Conservation (phyloP, 2,888 invertebrate species). For the Cephus runcator region DNA sequence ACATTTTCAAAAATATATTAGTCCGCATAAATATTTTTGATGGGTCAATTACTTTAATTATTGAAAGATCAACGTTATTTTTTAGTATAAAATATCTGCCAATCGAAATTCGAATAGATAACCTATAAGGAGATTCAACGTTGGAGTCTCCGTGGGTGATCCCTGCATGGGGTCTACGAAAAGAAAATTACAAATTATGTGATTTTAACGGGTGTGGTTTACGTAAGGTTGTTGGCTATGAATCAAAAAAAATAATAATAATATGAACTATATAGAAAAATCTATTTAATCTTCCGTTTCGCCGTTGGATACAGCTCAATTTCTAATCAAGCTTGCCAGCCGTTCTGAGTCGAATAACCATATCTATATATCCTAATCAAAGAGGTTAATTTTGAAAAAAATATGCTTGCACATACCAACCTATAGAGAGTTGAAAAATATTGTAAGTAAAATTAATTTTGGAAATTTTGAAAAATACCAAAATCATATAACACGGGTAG, state of each 20-base stretch:
- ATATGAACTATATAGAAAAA: slow-evolving; percentile 6
- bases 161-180: slow-evolving; percentile 15
- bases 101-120: neutral
- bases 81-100: neutral
- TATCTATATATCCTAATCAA: neutral
- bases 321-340: neutral
- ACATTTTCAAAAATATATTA: no score
- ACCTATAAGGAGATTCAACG: neutral
- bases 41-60: no score
- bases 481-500: neutral
- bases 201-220: slow-evolving; percentile 28
- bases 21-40: no score
- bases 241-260: slow-evolving; percentile 5
- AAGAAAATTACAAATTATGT: slow-evolving; percentile 23
- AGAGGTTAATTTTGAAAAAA: neutral
- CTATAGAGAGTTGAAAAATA: neutral
- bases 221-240: slow-evolving; percentile 15
- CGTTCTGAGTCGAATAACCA: neutral
- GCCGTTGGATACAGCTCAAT: slow-evolving; percentile 25
- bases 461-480: neutral
- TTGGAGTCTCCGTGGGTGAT: slow-evolving; percentile 17
- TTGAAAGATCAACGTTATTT: no score
- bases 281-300: slow-evolving; percentile 23
- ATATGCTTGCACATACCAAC: neutral
- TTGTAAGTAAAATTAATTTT: neutral